Evolutionary conservation across 2,113 vertebrate genomes (phyloP), one percentile per base, ranked within the genome.

Genomic region (Eublepharis macularius): DNA sequence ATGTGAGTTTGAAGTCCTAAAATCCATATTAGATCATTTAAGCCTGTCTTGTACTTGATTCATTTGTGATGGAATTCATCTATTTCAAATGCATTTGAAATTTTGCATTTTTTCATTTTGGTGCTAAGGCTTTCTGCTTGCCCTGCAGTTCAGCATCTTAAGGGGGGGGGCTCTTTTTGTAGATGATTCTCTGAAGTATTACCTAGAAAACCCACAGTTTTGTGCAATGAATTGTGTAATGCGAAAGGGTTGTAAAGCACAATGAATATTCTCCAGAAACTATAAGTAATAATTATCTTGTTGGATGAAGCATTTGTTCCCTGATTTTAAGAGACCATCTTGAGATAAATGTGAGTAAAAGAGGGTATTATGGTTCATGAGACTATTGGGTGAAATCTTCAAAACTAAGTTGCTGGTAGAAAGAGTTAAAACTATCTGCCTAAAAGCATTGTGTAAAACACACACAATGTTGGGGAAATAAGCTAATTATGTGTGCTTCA

Each of bases 401-500:
- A 49, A 54, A n/a, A 91, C 82, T 87, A 91, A 90, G 51, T 92
- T 90, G 86, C 85, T 26, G n/a, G 82, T 82, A 81, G 90, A 94
- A 95, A 94, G 94, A 94, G 96, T 96, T 96, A 97, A 96, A 94
- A 93, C 94, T 93, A 94, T 94, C 92, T 95, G 94, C 94, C 94
- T 91, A 94, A 92, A 95, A 96, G 96, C 87, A 92, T 96, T 96
- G 96, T 96, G 95, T 95, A 96, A 96, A 97, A 95, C 96, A 95
- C 92, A 95, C 90, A 94, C 92, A 95, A 63, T 96, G 96, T 97
- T 95, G 95, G 90, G 92, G 88, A 95, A 96, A 96, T 97, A 97
- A 96, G 96, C 96, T 97, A 97, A 97, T 98, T 98, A 97, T 93
- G 90, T 95, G 94, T 93, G 93, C 96, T 97, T 97, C 96, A 96